Conservation (phyloP, 2,113 vertebrate species). For the Apeltes quadracus region DNA sequence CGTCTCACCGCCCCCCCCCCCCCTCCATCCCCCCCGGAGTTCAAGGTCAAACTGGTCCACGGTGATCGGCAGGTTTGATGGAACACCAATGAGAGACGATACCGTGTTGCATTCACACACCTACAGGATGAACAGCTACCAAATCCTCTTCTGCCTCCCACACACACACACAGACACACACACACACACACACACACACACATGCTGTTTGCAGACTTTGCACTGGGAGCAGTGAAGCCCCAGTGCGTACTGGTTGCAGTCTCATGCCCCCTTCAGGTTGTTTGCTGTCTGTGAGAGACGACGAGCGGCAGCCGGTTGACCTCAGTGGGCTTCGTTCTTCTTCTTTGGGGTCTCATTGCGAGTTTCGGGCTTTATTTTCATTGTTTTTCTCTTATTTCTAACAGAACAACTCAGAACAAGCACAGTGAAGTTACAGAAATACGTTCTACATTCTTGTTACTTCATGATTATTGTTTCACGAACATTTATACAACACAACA, state of each 20-base stretch:
- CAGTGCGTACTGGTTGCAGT: conserved; percentile 52
- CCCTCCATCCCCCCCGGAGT: too few relatives aligned
- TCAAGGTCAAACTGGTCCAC: too few relatives aligned
- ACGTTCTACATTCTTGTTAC: not conserved
- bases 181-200: not conserved
- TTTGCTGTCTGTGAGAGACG: conserved; percentile 24
- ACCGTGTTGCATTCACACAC: not conserved
- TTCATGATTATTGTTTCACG: not conserved
- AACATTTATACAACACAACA: not conserved
- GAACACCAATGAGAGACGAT: not conserved
- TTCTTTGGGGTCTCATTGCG: not conserved
- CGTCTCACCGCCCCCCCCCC: too few relatives aligned
- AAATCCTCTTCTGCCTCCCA: not conserved
- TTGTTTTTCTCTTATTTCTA: not conserved
- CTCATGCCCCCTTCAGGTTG: conserved; percentile 74
- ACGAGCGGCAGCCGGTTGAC: conserved; percentile 15
- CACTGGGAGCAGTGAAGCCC: not conserved
- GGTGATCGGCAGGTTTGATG: too few relatives aligned
- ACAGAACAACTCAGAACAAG: not conserved
- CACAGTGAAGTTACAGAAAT: not conserved
- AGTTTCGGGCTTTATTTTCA: not conserved
- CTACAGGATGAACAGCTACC: conserved; percentile 3
- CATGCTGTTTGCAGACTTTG: not conserved
- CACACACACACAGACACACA: not conserved
- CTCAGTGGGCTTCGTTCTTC: not conserved